Conservation (phyloP, 2,113 vertebrate genomes). For the Nothocercus julius region DNA sequence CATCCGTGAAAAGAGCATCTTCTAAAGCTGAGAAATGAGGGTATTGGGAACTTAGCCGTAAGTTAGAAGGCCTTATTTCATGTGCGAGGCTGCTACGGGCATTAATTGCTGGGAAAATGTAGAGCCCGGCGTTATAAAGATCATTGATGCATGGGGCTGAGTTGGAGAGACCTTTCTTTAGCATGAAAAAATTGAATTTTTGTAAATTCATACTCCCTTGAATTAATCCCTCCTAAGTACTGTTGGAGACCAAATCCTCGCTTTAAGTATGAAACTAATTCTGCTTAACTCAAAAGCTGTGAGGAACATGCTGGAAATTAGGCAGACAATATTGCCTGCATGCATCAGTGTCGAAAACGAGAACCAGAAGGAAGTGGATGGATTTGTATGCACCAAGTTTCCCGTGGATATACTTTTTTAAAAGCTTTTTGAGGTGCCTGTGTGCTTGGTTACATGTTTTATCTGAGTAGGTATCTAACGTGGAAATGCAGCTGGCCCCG, state of each 20-base stretch:
- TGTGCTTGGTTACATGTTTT: not conserved
- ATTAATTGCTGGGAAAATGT: not conserved
- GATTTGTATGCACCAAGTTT: not conserved
- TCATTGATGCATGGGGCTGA: not conserved
- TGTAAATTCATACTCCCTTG: not conserved
- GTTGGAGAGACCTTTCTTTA: not conserved
- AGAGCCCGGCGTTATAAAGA: not conserved
- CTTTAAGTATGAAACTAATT: slow-evolving; percentile 12
- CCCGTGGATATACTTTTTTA: not conserved
- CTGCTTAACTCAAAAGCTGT: not conserved
- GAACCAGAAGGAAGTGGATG: not conserved
- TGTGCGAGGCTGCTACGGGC: not conserved
- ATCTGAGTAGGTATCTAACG: not conserved
- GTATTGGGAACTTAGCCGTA: not conserved
- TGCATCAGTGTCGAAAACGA: not conserved
- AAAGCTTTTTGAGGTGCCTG: not conserved
- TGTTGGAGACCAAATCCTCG: not conserved
- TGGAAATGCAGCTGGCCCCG: not conserved
- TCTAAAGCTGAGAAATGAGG: not conserved
- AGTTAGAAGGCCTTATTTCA: not conserved
- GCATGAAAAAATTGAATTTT: not conserved
- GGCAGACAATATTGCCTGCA: not conserved
- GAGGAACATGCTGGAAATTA: not conserved
- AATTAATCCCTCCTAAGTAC: not conserved
- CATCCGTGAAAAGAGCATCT: not conserved